Percentiles rank a stretch among this genome's conserved stretches.
phyloP scores from a whole-genome alignment of 2,113 vertebrate species.

The Theropithecus gelada region DNA sequence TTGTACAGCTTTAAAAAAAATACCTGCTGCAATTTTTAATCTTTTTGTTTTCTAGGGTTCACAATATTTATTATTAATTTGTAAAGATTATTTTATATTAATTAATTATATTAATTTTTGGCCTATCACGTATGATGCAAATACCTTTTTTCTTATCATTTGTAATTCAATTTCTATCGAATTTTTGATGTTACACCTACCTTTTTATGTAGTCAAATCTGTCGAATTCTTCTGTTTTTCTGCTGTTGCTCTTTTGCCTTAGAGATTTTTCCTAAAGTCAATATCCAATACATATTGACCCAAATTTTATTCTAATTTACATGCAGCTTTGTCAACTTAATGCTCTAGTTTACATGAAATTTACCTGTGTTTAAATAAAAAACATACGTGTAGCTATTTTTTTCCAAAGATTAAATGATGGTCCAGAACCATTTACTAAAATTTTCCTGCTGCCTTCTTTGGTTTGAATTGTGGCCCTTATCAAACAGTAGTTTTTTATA shows the following conservation, averaged over 20 bases:
- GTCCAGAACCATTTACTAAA: not conserved
- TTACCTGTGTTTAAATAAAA: not conserved
- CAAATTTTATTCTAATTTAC: constrained; percentile 13
- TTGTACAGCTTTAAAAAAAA: not conserved
- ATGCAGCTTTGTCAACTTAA: not conserved
- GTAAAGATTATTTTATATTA: not conserved
- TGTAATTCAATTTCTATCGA: not conserved
- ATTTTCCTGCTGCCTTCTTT: not conserved
- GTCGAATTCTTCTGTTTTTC: not conserved
- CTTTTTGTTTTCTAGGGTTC: not conserved
- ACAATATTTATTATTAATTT: not conserved
- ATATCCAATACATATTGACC: not conserved
- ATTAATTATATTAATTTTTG: not conserved
- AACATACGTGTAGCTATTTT: not conserved
- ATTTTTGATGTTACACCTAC: not conserved
- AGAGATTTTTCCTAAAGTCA: not conserved
- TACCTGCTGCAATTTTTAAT: not conserved
- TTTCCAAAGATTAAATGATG: not conserved
- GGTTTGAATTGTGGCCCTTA: not conserved
- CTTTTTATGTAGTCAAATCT: not conserved
- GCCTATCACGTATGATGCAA: not conserved
- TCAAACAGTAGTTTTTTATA: not conserved
- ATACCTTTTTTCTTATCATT: not conserved
- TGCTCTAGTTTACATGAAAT: not conserved
- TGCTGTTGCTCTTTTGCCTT: not conserved